Evolutionary conservation across 2,888 invertebrate species (phyloP), one percentile per base, ranked within the genome.

Genomic region (Parnassius orleans): DNA sequence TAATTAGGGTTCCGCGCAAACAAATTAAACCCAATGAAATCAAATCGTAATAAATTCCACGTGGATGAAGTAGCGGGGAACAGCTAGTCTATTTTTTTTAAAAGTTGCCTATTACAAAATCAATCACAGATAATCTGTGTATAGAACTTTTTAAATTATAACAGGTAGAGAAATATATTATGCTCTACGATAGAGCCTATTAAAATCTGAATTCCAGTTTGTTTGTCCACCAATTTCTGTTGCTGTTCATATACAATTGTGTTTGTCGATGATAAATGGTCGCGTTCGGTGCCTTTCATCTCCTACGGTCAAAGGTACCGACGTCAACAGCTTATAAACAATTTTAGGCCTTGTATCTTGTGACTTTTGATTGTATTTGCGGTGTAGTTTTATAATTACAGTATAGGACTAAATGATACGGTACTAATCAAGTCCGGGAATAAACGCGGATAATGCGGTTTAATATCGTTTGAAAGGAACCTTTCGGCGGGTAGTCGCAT

Each of bases 201-300:
- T 76, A 78, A 78, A 84, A 75, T 79, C 71, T 78, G 78, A 81
- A 80, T 78, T 77, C 78, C 75, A 77, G 83, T 85, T 84, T 90
- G 90, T 90, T 90, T 90, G 86, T 87, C 86, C 83, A 86, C 83
- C 86, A 84, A 88, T 88, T 87, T 83, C 83, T 85, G 79, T 80
- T 83, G 80, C 82, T 84, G 85, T 86, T 84, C 84, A 84, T 83
- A 89, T 88, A 90, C 90, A 84, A 90, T 89, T 90, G 90, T 89
- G 82, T 90, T 89, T 91, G 90, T 89, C 90, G 89, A 90, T 91
- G 91, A 91, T 91, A 90, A 91, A 91, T 91, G 90, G 88, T 83
- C 79, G 81, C 81, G 82, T 75, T 86, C 90, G 90, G 90, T 70
- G 79, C 87, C 86, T 90, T 90, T 91, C 90, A 91, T 91, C 91